These are phyloP conservation scores for Ctenopoma multispine DNA, from an alignment of 2,797 vertebrate species.

Conservation along the genomic window DNA sequence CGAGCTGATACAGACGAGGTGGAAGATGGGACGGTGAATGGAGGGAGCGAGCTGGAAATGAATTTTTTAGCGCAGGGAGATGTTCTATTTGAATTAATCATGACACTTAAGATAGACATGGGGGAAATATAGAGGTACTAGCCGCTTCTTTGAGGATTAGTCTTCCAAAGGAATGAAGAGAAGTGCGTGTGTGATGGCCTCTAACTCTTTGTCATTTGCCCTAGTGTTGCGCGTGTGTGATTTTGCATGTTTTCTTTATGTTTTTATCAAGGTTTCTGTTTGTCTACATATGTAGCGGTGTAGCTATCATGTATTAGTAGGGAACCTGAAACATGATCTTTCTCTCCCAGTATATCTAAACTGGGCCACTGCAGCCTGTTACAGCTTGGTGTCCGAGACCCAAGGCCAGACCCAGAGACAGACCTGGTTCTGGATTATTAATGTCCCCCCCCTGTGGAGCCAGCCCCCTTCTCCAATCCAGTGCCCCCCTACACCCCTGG, in stretches of 20 bases:
- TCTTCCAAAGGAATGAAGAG: slow-evolving; percentile 64
- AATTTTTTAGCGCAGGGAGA: slow-evolving; percentile 89
- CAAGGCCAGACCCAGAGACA: slow-evolving; percentile 76
- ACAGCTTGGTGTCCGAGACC: slow-evolving; percentile 69
- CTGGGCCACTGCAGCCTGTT: slow-evolving; percentile 67
- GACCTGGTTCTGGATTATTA: slow-evolving; percentile 90
- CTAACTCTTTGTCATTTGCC: slow-evolving; percentile 24
- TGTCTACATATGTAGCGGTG: not conserved
- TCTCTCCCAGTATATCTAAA: slow-evolving; percentile 47
- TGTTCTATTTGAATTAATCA: slow-evolving; percentile 90
- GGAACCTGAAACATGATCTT: slow-evolving; percentile 38
- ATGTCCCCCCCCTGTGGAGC: slow-evolving; percentile 89
- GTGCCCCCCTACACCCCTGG: slow-evolving; percentile 80
- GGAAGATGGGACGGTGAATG: slow-evolving; percentile 79
- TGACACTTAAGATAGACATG: slow-evolving; percentile 86
- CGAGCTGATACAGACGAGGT: slow-evolving; percentile 58
- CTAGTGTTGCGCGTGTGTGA: slow-evolving; percentile 28
- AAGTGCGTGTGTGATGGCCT: slow-evolving; percentile 30
- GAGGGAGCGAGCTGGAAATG: slow-evolving; percentile 76
- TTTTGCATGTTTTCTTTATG: slow-evolving; percentile 14
- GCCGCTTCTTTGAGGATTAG: slow-evolving; percentile 64
- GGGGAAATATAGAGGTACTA: slow-evolving; percentile 74
- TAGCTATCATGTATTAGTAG: slow-evolving; percentile 6
- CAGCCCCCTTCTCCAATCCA: slow-evolving; percentile 76
- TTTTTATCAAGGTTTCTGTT: slow-evolving; percentile 2